Evolutionary conservation across 2,888 invertebrate species (phyloP).

Genomic region (Philonicus albiceps): DNA sequence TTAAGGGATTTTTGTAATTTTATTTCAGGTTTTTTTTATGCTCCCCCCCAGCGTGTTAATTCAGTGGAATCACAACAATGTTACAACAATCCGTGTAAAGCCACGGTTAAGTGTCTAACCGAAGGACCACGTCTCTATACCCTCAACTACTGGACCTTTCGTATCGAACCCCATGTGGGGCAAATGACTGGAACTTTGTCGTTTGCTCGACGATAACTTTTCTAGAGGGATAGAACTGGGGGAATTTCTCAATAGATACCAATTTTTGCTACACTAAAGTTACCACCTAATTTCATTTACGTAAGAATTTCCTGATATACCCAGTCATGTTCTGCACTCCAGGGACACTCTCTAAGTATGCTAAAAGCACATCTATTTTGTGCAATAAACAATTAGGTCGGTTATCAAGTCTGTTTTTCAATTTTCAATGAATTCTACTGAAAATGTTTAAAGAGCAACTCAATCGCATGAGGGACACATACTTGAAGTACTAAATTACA

Average conservation of each 20-base stretch:
- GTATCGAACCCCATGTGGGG: background rate
- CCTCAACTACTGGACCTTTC: background rate
- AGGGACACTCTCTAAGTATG: background rate
- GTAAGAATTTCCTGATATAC: background rate
- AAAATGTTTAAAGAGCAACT: background rate
- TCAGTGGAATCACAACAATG: background rate
- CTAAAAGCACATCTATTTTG: background rate
- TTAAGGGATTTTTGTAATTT: background rate
- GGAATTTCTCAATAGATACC: background rate
- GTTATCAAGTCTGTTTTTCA: background rate
- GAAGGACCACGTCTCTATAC: background rate
- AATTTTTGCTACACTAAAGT: background rate
- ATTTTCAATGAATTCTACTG: background rate
- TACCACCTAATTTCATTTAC: background rate
- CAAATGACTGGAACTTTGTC: background rate
- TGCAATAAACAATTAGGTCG: background rate
- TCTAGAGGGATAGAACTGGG: background rate
- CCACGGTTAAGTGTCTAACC: background rate
- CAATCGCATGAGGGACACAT: background rate
- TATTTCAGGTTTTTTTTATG: background rate
- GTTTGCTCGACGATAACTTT: background rate
- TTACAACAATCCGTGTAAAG: background rate
- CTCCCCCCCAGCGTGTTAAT: background rate
- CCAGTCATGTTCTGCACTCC: background rate
- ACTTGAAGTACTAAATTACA: background rate